A percentile compares a stretch with the other conserved stretches of the same genome.
Conservation (phyloP, 2,888 invertebrate genomes). For the Hofmannophila pseudospretella region DNA sequence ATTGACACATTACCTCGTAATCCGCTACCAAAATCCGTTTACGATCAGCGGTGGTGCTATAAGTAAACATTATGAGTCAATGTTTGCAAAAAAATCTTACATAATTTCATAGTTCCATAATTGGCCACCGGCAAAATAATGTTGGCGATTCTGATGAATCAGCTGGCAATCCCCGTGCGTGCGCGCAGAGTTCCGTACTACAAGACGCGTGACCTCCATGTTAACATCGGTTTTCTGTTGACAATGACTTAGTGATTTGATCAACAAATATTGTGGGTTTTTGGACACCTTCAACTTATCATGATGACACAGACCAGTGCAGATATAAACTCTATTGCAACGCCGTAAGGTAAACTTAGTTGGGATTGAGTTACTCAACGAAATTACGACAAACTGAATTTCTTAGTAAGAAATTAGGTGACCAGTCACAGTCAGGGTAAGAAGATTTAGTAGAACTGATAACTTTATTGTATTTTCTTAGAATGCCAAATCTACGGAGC, state of each 20-base stretch:
- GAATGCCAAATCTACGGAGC: not conserved
- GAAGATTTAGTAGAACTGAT: too few relatives aligned
- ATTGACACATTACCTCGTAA: conserved; percentile 13
- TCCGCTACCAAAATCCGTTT: not conserved
- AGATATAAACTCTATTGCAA: too few relatives aligned
- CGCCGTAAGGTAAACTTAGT: too few relatives aligned
- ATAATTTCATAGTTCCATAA: not conserved
- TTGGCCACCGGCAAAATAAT: not conserved
- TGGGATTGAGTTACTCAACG: too few relatives aligned
- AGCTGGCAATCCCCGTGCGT: conserved; percentile 60
- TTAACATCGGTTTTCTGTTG: conserved; percentile 24
- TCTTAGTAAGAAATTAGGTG: too few relatives aligned
- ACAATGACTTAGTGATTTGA: not conserved
- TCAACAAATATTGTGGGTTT: not conserved
- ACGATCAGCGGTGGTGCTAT: not conserved
- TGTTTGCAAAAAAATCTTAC: too few relatives aligned
- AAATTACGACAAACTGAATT: too few relatives aligned
- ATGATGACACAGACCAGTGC: too few relatives aligned
- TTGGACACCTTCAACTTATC: not conserved
- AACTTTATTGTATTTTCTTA: too few relatives aligned
- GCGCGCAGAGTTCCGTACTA: conserved; percentile 45
- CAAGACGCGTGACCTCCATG: conserved; percentile 54
- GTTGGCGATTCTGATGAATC: conserved; percentile 42
- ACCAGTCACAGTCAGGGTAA: too few relatives aligned
- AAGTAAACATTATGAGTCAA: not conserved